A percentile compares a stretch with the other conserved stretches of the same genome.
Evolutionary conservation across 1,140 invertebrate genomes (phyloP).

Genomic region (Andrena cerasifolii): DNA sequence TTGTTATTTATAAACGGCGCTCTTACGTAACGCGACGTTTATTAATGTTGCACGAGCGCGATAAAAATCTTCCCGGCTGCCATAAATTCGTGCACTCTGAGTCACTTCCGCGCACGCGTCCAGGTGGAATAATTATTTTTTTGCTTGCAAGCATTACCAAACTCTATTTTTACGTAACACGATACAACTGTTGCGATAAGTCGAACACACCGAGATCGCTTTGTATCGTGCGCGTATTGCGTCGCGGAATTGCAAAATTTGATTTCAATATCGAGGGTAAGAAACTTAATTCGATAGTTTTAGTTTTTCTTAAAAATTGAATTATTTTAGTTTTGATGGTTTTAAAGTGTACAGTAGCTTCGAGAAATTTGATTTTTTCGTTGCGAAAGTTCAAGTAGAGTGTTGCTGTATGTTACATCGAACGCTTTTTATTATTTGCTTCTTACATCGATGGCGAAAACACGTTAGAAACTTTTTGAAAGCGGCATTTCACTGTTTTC

Average conservation of each 20-base stretch:
- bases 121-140: neutral
- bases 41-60: neutral
- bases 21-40: neutral
- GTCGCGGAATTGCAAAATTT: no score
- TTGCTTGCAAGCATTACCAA: slow-evolving; percentile 2
- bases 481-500: neutral
- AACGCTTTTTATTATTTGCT: neutral
- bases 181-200: neutral
- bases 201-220: neutral
- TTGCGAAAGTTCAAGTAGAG: neutral
- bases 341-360: no score
- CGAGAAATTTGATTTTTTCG: neutral
- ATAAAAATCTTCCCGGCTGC: slow-evolving; percentile 19
- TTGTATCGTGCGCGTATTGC: neutral
- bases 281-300: no score
- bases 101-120: neutral
- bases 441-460: neutral
- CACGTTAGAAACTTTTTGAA: slow-evolving; percentile 3
- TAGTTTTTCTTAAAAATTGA: no score
- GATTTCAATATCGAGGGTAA: no score
- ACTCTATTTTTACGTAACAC: slow-evolving; percentile 1
- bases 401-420: neutral
- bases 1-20: neutral
- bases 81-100: slow-evolving; percentile 15
- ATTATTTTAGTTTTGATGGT: no score